phyloP scores from a whole-genome alignment of 2,113 vertebrate genomes.

The Micronisus gabar region DNA sequence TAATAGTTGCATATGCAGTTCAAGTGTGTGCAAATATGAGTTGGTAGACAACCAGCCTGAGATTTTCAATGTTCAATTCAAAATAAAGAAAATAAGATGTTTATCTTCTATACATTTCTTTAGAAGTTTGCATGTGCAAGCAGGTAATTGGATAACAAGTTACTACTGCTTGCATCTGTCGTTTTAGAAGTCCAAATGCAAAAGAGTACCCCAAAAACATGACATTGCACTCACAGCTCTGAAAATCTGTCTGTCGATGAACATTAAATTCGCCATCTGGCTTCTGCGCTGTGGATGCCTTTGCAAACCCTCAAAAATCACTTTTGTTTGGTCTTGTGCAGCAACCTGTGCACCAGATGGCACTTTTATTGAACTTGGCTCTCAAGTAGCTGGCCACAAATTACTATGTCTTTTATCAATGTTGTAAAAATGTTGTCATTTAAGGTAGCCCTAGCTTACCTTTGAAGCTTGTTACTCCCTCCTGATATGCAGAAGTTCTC shows the following conservation, averaged over 20 bases:
- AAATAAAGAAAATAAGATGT: neutral
- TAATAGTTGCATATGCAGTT: neutral
- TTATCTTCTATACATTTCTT: neutral
- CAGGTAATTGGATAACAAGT: neutral
- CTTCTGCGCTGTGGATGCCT: neutral
- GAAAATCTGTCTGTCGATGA: neutral
- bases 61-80: neutral
- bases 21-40: neutral
- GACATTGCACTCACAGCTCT: neutral
- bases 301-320: neutral
- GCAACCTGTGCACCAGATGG: neutral
- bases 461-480: neutral
- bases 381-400: neutral
- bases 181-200: neutral
- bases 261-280: neutral
- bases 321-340: neutral
- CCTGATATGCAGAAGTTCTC: neutral
- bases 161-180: neutral
- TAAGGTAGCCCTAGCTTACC: neutral
- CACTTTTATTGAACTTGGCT: neutral
- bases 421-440: neutral
- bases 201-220: neutral
- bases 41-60: neutral
- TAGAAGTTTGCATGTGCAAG: neutral
- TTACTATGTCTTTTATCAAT: neutral